Evolutionary conservation across 1,140 invertebrate species (phyloP).

Genomic region (Dreissena polymorpha): DNA sequence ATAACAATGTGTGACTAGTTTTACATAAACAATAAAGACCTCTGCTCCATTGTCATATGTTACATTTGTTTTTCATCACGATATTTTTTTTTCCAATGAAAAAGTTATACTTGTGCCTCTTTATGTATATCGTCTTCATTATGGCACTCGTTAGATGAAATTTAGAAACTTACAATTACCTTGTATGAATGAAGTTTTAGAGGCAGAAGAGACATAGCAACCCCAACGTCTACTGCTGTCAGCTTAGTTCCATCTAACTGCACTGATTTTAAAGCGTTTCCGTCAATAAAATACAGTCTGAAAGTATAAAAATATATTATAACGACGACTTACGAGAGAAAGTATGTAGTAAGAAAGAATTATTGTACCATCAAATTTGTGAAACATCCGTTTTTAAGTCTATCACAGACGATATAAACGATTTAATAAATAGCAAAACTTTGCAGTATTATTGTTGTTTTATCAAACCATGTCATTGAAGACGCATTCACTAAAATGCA

Average conservation of each 20-base stretch:
- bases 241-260: background rate
- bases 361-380: too few relatives aligned
- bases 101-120: background rate
- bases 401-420: too few relatives aligned
- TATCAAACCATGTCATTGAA: too few relatives aligned
- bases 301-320: background rate
- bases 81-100: too few relatives aligned
- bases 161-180: background rate
- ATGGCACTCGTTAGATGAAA: background rate
- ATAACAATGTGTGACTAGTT: background rate
- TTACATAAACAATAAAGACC: background rate
- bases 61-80: background rate
- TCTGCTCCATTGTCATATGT: background rate
- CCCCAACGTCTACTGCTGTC: background rate
- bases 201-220: background rate
- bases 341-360: too few relatives aligned
- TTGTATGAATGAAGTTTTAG: background rate
- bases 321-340: background rate
- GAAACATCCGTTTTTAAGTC: too few relatives aligned
- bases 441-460: too few relatives aligned
- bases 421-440: too few relatives aligned
- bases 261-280: background rate
- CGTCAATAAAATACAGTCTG: slow-evolving; percentile 32
- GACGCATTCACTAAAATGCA: too few relatives aligned
- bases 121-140: too few relatives aligned